Percentiles rank a stretch among this genome's conserved stretches.
Conservation (phyloP, 2,113 vertebrate species). For the Halcyon senegalensis region DNA sequence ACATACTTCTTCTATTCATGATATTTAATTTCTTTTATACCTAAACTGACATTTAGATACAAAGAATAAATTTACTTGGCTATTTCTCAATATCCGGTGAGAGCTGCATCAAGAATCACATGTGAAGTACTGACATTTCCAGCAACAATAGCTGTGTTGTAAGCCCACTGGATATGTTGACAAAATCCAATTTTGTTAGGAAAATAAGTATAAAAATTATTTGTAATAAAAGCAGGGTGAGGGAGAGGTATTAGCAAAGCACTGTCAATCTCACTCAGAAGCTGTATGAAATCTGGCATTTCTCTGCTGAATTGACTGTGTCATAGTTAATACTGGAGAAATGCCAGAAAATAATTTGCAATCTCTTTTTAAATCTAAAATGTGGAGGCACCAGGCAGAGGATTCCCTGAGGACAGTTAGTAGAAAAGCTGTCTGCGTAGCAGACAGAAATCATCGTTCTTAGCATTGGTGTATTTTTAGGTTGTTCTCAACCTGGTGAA, state of each 20-base stretch:
- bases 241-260: not conserved
- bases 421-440: not conserved
- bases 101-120: not conserved
- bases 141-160: not conserved
- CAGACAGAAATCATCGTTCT: not conserved
- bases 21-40: not conserved
- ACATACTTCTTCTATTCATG: not conserved
- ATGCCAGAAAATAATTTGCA: conserved; percentile 21
- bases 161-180: not conserved
- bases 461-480: not conserved
- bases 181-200: conserved; percentile 15
- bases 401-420: not conserved
- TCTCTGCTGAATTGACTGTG: not conserved
- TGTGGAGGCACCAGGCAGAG: not conserved
- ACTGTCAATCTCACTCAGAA: not conserved
- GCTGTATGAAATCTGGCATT: not conserved
- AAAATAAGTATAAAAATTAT: not conserved
- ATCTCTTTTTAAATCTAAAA: not conserved
- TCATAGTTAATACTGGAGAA: not conserved
- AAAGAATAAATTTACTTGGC: conserved; percentile 29
- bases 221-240: not conserved
- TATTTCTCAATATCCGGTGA: conserved; percentile 22
- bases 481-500: not conserved
- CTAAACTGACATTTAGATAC: conserved; percentile 47
- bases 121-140: conserved; percentile 53